Evolutionary conservation across 2,888 invertebrate genomes (phyloP), one percentile per base, ranked within the genome.

Genomic region (Escarpia spicata): DNA sequence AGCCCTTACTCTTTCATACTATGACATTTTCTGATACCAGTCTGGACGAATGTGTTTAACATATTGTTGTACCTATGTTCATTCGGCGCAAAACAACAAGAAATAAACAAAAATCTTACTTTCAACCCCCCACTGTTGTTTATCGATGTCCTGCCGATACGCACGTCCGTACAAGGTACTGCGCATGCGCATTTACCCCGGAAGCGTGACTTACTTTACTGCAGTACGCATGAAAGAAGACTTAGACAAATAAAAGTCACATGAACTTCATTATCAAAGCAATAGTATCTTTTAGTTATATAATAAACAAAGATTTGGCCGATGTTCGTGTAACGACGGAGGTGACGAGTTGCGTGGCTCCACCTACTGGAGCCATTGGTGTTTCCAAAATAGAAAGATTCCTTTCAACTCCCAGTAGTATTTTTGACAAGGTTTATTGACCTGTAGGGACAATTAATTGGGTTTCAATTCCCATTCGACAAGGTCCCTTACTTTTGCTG

Each of bases 21-120:
- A 75, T 75, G 75, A 75, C 2, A 75, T 75, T 75, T 15, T 26
- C 6, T 75, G 6, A 75, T 75, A 75, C 26, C 19, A 75, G 26
- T 75, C 26, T 75, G 75, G 75, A 60, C 75, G n/a, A 26, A 75
- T 75, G 75, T 4, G 26, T 75, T 75, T n/a, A n/a, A 75, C 19
- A 15, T 75, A 75, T 26, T 75, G 75, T 75, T 26, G 19, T n/a
- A 75, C 26, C 19, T 75, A 26, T 75, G 75, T 26, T 26, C 75
- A 75, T 75, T 75, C 75, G 75, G 75, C 75, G 19, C 75, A 75
- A n/a, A 75, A 75, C 75, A 75, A 26, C 75, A 75, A 19, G 19
- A 75, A 75, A 75, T 75, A 75, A 75, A n/a, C 75, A 75, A 75
- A 75, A 75, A 75, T 75, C 75, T 75, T 75, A 75, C 75, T 75